Evolutionary conservation across 2,113 vertebrate species (phyloP), one percentile per base, ranked within the genome.

Genomic region (Hypocryptadius cinnamomeus): DNA sequence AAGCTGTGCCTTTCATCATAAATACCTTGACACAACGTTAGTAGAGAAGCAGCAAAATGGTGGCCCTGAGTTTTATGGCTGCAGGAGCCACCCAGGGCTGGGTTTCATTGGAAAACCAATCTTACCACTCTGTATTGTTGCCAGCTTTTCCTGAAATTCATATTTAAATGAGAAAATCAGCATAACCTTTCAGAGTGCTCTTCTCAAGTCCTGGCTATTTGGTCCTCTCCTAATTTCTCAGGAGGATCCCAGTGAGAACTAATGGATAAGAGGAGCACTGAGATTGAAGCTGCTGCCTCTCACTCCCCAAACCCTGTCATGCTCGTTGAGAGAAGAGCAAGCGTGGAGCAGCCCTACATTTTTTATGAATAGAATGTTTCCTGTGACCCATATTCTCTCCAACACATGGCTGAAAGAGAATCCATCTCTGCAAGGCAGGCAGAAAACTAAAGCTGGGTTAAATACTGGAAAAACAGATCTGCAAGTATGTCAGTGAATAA

Each of bases 401-500:
- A 72, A 47, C 25, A 6, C 35, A 22, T 6, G 30, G 91, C 81
- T 70, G 13, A 30, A 82, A 79, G 90, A 77, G 65, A 70, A 88
- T 72, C 30, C 82, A 54, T 70, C 93, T 83, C 82, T 70, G 71
- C 92, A 77, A 92, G 54, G 60, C 94, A 66, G 74, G 63, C 71
- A 82, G 71, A 59, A 65, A 69, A 47, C 84, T 47, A 54, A 94
- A 94, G 96, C 94, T 91, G 91, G 74, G 92, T 77, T 96, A 94
- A 94, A 95, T 31, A n/a, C 63, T 61, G 78, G 77, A 65, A 89
- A 94, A 92, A 90, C 89, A 89, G 91, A 96, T 95, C 89, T 54
- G 65, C 94, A 89, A 95, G 87, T 47, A 82, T 92, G 89, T 89
- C 94, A 90, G 87, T 3, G 42, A 96, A 96, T 89, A 94, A 96